These are phyloP conservation scores for Drosophila oshimai DNA, from an alignment of 1,140 invertebrate genomes.

Conservation along the genomic window DNA sequence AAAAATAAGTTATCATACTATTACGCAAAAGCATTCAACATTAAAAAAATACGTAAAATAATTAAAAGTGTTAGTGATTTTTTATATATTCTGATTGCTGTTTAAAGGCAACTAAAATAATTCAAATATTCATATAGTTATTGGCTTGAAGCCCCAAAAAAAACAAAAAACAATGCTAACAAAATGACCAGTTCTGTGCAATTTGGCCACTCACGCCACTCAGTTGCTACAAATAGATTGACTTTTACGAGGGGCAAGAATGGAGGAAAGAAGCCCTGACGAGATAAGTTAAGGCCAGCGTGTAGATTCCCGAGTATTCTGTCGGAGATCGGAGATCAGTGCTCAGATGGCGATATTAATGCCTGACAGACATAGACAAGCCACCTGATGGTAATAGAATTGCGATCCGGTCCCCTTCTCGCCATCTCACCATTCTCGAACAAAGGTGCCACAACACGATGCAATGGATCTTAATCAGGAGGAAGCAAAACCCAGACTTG, in stretches of 20 bases:
- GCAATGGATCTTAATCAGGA: conserved; percentile 18
- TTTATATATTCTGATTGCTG: no score
- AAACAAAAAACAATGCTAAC: no score
- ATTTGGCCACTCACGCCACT: conserved; percentile 47
- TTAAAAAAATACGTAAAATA: no score
- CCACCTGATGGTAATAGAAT: conserved; percentile 1
- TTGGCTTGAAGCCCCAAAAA: no score
- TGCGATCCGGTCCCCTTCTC: not conserved
- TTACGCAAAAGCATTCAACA: no score
- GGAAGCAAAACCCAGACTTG: conserved; percentile 6
- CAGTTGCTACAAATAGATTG: conserved; percentile 50
- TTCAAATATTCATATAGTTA: no score
- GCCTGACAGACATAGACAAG: not conserved
- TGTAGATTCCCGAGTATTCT: conserved; percentile 15
- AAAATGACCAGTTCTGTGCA: conserved; percentile 15
- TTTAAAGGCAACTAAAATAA: no score
- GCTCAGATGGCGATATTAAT: conserved; percentile 22
- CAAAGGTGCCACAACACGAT: not conserved
- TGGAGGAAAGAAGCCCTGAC: not conserved
- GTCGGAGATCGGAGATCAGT: conserved; percentile 20
- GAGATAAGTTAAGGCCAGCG: not conserved
- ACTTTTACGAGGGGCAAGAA: conserved; percentile 23
- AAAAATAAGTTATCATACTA: no score
- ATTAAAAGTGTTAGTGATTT: no score
- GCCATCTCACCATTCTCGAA: no score